Conservation (phyloP, 1,140 invertebrate species). For the Aphelinus certus region DNA sequence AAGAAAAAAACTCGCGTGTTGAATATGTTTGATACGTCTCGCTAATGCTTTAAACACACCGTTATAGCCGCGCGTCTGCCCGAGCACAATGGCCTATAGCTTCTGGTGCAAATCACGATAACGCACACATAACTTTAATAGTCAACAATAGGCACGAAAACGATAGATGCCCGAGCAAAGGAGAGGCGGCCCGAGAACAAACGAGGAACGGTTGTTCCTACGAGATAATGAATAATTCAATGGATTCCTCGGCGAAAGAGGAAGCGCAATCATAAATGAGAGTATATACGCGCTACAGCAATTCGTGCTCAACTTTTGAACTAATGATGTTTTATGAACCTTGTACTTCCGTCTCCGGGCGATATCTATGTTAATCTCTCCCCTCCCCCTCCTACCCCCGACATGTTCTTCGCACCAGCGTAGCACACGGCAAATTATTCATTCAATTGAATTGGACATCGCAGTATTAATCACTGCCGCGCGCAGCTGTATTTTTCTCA, state of each 20-base stretch:
- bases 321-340: slow-evolving; percentile 31
- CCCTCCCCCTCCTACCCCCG: background rate
- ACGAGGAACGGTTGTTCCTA: background rate
- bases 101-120: background rate
- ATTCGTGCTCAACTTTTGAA: slow-evolving; percentile 30
- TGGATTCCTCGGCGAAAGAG: background rate
- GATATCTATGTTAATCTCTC: slow-evolving; percentile 22
- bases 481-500: too few relatives aligned
- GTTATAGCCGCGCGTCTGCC: too few relatives aligned
- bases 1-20: too few relatives aligned
- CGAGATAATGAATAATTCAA: slow-evolving; percentile 29
- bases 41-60: background rate
- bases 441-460: background rate
- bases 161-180: background rate
- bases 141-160: background rate
- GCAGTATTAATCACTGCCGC: background rate
- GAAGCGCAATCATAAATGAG: slow-evolving; percentile 7
- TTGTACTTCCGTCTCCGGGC: slow-evolving; percentile 5
- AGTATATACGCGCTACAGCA: background rate
- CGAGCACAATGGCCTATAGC: too few relatives aligned
- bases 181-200: background rate
- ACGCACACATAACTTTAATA: background rate
- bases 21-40: background rate
- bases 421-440: background rate
- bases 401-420: too few relatives aligned